A percentile compares a stretch with the other conserved stretches of the same genome.
Evolutionary conservation across 1,140 invertebrate species (phyloP).

Genomic region (Eurytemora carolleeae): DNA sequence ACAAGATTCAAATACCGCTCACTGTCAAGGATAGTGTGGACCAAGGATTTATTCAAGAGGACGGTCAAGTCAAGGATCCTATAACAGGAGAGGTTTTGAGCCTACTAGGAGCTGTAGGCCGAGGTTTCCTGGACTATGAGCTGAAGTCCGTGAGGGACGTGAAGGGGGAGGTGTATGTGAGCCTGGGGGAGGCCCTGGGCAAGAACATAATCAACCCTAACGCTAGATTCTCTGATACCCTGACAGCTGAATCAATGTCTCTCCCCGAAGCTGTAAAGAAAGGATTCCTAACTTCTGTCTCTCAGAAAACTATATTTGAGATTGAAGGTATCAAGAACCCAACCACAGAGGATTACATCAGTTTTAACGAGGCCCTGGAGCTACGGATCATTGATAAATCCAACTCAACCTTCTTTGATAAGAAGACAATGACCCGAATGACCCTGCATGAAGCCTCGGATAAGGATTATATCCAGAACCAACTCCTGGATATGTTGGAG

Average conservation of each 20-base stretch:
- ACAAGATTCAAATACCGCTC: conserved; percentile 64
- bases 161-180: conserved; percentile 48
- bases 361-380: conserved; percentile 60
- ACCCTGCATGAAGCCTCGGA: conserved; percentile 36
- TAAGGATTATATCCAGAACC: conserved; percentile 37
- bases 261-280: conserved; percentile 58
- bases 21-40: conserved; percentile 65
- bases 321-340: conserved; percentile 75
- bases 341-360: conserved; percentile 54
- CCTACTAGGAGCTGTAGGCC: conserved; percentile 57
- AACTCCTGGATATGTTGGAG: conserved; percentile 63
- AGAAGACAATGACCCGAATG: conserved; percentile 47
- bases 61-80: conserved; percentile 52
- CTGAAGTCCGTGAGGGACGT: conserved; percentile 61
- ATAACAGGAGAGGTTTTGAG: conserved; percentile 48
- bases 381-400: conserved; percentile 54
- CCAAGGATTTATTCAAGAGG: conserved; percentile 16
- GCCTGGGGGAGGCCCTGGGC: conserved; percentile 57
- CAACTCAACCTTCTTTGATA: conserved; percentile 48
- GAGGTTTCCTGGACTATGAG: conserved; percentile 65
- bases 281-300: conserved; percentile 66
- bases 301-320: conserved; percentile 69
- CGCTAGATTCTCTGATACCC: conserved; percentile 46
- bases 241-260: conserved; percentile 43
- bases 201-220: conserved; percentile 51